A percentile compares a stretch with the other conserved stretches of the same genome.
phyloP scores from a whole-genome alignment of 2,888 invertebrate species.

The Drosophila formosana region DNA sequence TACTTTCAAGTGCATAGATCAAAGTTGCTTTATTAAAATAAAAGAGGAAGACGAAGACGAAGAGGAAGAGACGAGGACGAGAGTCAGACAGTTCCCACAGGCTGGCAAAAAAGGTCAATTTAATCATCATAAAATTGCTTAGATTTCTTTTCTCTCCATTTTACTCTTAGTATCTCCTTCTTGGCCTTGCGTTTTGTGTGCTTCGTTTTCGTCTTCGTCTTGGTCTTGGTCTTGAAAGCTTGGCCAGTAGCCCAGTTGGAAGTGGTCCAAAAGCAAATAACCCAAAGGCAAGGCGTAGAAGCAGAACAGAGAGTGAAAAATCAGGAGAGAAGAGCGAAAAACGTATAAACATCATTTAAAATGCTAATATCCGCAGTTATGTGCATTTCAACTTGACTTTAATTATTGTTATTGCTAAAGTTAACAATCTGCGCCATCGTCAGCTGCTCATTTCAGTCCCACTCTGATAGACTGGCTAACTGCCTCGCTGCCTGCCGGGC shows the following conservation, averaged over 20 bases:
- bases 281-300: constrained; percentile 41
- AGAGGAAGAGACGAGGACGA: not conserved
- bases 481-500: constrained; percentile 42
- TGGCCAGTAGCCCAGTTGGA: constrained; percentile 38
- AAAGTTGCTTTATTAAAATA: constrained; percentile 61
- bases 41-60: not conserved
- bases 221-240: not conserved
- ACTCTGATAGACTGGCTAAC: constrained; percentile 70
- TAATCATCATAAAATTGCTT: constrained; percentile 80
- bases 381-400: constrained; percentile 83
- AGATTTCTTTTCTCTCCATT: constrained; percentile 38
- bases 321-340: constrained; percentile 24
- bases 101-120: constrained; percentile 74
- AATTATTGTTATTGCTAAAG: constrained; percentile 84
- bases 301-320: constrained; percentile 9
- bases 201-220: not conserved
- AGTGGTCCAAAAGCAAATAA: constrained; percentile 62
- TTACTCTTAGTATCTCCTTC: constrained; percentile 1
- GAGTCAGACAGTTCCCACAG: constrained; percentile 29
- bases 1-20: constrained; percentile 66
- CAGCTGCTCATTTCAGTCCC: constrained; percentile 61
- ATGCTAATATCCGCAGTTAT: constrained; percentile 83
- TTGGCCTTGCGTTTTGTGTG: not conserved
- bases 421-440: constrained; percentile 78
- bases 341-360: constrained; percentile 81